These are phyloP conservation scores for Platycheirus rosarum DNA, from an alignment of 2,888 invertebrate species.

Conservation along the genomic window DNA sequence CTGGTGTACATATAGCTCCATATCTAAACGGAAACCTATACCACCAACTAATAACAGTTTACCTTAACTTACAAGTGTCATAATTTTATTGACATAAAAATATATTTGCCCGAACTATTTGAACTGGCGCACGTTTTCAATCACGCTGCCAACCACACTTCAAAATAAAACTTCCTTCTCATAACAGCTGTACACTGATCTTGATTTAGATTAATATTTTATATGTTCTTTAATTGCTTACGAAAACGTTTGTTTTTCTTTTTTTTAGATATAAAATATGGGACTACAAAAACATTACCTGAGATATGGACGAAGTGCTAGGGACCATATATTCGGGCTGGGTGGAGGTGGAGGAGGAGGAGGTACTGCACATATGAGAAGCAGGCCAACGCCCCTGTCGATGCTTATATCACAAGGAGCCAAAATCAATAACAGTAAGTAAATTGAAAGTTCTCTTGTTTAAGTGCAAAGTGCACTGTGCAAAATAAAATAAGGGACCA, in stretches of 20 bases:
- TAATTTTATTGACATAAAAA: conserved; percentile 19
- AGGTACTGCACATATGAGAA: conserved; percentile 76
- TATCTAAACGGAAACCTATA: neutral
- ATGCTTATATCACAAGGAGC: conserved; percentile 92
- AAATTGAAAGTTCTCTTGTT: conserved; percentile 12
- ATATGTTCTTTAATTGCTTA: neutral
- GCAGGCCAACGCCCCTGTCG: conserved; percentile 87
- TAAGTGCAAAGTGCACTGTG: neutral
- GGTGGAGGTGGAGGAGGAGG: conserved; percentile 76
- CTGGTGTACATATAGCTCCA: too few species aligned
- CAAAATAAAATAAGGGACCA: neutral
- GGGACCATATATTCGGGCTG: conserved; percentile 88
- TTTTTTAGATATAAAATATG: conserved; percentile 83
- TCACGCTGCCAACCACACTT: neutral
- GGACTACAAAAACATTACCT: conserved; percentile 90
- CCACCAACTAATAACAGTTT: conserved; percentile 21
- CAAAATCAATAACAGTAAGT: conserved; percentile 90
- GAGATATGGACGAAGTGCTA: conserved; percentile 88
- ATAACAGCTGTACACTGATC: neutral
- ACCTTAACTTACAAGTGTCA: conserved; percentile 20
- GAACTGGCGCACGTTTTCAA: neutral
- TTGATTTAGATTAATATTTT: conserved; percentile 17
- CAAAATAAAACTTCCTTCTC: neutral
- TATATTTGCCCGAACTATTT: conserved; percentile 17
- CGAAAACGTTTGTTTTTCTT: conserved; percentile 47